These are phyloP conservation scores for Acromyrmex heyeri DNA, from an alignment of 1,140 invertebrate species.

Conservation along the genomic window DNA sequence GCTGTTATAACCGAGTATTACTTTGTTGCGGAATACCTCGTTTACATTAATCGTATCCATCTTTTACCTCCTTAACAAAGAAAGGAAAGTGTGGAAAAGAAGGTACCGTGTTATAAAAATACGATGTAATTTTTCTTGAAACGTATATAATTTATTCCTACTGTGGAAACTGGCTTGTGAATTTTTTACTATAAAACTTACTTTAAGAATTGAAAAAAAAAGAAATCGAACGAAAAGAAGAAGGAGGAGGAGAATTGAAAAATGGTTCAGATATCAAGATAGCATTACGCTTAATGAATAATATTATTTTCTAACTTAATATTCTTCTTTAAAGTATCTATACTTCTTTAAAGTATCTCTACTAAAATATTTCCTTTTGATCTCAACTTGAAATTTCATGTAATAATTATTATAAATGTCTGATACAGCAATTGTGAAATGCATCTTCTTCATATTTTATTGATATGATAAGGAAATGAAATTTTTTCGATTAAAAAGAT, in stretches of 20 bases:
- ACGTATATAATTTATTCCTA: conserved; percentile 23
- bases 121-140: conserved; percentile 38
- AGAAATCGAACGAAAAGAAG: background rate
- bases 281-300: conserved; percentile 16
- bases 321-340: background rate
- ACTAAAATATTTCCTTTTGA: background rate
- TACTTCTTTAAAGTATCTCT: background rate
- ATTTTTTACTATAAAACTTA: background rate
- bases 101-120: conserved; percentile 28
- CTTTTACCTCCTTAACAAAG: conserved; percentile 49
- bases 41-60: conserved; percentile 57
- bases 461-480: background rate
- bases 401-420: conserved; percentile 5
- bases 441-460: background rate
- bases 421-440: background rate
- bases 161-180: conserved; percentile 1
- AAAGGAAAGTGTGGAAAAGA: background rate
- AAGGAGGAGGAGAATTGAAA: background rate
- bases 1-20: conserved; percentile 44
- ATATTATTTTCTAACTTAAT: conserved; percentile 14
- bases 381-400: background rate
- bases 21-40: conserved; percentile 39
- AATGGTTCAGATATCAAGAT: background rate
- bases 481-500: conserved; percentile 12
- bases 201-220: conserved; percentile 2